A percentile compares a stretch with the other conserved stretches of the same genome.
Evolutionary conservation across 2,797 vertebrate species (phyloP).

Genomic region (Dicrostonyx torquatus): DNA sequence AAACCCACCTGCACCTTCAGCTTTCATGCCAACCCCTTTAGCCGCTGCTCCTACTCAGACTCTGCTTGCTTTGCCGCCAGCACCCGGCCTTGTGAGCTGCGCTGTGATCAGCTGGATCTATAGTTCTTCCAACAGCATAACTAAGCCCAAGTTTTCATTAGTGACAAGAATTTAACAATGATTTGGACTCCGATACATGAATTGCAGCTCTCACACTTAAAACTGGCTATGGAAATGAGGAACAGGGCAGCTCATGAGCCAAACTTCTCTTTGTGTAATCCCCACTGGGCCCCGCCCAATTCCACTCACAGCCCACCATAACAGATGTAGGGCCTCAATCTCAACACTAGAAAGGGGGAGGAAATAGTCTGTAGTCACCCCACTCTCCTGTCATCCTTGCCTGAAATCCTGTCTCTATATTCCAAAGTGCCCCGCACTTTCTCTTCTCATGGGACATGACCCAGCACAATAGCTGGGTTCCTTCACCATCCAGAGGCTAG

Average conservation of each 20-base stretch:
- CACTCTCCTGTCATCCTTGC: neutral
- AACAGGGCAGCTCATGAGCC: neutral
- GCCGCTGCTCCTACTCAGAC: neutral
- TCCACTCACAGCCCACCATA: neutral
- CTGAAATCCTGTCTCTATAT: neutral
- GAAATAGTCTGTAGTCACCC: neutral
- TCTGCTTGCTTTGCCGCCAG: neutral
- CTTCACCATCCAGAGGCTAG: neutral
- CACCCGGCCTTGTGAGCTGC: neutral
- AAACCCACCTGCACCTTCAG: neutral
- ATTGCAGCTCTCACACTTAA: neutral
- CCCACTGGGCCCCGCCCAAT: neutral
- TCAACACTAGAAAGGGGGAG: neutral
- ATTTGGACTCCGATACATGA: neutral
- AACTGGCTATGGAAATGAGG: conserved; percentile 10
- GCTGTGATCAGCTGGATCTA: neutral
- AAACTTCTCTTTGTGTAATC: neutral
- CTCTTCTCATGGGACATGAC: neutral
- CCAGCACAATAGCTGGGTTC: neutral
- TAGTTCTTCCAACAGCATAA: neutral
- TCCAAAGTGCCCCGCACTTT: neutral
- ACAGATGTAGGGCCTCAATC: neutral
- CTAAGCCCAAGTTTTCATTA: neutral
- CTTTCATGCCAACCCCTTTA: neutral
- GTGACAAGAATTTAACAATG: neutral